Evolutionary conservation across 2,888 invertebrate genomes (phyloP).

Genomic region (Monopis laevigella): DNA sequence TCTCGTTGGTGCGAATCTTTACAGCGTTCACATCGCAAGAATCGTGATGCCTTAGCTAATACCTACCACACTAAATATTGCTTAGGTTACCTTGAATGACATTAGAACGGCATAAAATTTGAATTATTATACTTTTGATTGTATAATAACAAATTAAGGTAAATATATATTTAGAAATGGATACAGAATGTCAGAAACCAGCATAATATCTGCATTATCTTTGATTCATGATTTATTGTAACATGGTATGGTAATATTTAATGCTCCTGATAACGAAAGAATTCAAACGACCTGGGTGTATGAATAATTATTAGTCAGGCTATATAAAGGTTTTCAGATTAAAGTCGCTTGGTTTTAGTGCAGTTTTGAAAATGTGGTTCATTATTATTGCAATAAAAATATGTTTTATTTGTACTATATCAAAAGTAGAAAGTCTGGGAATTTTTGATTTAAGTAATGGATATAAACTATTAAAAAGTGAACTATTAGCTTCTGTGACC

Average conservation of each 20-base stretch:
- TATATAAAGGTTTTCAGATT: too few species aligned
- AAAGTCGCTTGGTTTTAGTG: too few species aligned
- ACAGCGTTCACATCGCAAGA: conserved; percentile 4
- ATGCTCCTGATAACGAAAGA: conserved; percentile 2
- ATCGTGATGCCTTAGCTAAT: conserved; percentile 10
- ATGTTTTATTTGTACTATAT: neutral
- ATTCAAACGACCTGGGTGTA: neutral
- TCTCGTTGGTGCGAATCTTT: conserved; percentile 9
- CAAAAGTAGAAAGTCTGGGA: conserved; percentile 20
- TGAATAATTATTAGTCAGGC: neutral
- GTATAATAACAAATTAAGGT: too few species aligned
- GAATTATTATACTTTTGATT: too few species aligned
- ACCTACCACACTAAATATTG: conserved; percentile 2
- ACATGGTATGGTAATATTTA: too few species aligned
- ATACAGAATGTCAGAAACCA: too few species aligned
- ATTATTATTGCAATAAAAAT: neutral
- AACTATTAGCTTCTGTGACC: neutral
- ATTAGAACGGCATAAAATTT: conserved; percentile 5
- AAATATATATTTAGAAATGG: too few species aligned
- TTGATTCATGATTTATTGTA: too few species aligned
- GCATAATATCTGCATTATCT: too few species aligned
- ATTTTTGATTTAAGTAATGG: conserved; percentile 26
- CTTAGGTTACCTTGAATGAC: conserved; percentile 6
- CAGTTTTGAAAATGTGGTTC: conserved; percentile 1
- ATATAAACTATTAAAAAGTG: conserved; percentile 19